phyloP scores from a whole-genome alignment of 2,888 invertebrate species.

The Ormyrus nitidulus region DNA sequence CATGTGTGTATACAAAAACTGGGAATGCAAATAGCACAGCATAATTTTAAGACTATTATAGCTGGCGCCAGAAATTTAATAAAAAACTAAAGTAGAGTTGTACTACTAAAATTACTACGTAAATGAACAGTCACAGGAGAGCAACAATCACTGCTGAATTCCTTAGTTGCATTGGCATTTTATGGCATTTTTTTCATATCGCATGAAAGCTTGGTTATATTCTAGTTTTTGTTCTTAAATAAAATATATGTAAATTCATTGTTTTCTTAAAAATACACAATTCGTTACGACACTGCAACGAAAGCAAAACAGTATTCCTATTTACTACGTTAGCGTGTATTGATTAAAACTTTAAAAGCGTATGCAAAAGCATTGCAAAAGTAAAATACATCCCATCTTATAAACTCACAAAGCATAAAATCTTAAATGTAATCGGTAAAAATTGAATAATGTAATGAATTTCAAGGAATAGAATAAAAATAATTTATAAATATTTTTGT shows the following conservation, averaged over 20 bases:
- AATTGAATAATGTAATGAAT: constrained; percentile 11
- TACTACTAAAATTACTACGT: constrained; percentile 34
- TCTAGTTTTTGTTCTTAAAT: constrained; percentile 22
- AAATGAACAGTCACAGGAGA: constrained; percentile 30
- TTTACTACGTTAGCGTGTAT: constrained; percentile 24
- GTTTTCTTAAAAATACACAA: constrained; percentile 47
- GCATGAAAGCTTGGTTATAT: constrained; percentile 30
- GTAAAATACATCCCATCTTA: constrained; percentile 30
- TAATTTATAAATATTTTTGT: background rate
- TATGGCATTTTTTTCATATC: constrained; percentile 52
- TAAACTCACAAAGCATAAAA: constrained; percentile 9
- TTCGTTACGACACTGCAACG: constrained; percentile 31
- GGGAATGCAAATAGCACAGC: constrained; percentile 57
- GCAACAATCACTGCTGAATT: constrained; percentile 42
- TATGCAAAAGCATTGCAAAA: constrained; percentile 40
- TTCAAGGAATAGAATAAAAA: constrained; percentile 25
- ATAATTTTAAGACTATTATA: constrained; percentile 42
- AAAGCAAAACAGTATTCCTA: constrained; percentile 41
- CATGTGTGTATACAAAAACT: constrained; percentile 47
- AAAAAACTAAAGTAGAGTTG: constrained; percentile 21
- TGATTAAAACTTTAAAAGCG: constrained; percentile 34
- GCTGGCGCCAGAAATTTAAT: constrained; percentile 30
- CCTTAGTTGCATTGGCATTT: constrained; percentile 49
- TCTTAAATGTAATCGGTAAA: constrained; percentile 35
- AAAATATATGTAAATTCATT: constrained; percentile 43